A percentile compares a stretch with the other conserved stretches of the same genome.
These are phyloP conservation scores for Dendropsophus ebraccatus DNA, from an alignment of 2,113 vertebrate genomes.

Conservation along the genomic window DNA sequence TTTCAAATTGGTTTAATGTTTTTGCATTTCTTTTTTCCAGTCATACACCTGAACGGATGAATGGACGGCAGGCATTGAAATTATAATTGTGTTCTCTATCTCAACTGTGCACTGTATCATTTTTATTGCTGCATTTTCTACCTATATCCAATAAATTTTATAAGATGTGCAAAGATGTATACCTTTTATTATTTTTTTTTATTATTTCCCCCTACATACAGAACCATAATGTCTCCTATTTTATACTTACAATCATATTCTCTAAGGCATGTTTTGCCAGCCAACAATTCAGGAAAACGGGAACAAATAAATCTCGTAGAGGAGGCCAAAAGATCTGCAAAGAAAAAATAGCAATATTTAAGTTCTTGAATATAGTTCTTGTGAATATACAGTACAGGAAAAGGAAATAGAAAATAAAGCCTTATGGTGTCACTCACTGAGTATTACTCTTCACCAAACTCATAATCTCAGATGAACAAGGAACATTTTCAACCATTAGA, in stretches of 20 bases:
- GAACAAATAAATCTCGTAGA: conserved; percentile 82
- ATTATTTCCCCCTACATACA: too few relatives aligned
- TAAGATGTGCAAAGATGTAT: background rate
- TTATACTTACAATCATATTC: conserved; percentile 85
- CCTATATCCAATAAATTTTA: background rate
- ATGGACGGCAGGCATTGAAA: background rate
- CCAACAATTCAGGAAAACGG: conserved; percentile 88
- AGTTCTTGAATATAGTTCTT: background rate
- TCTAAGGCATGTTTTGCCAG: conserved; percentile 85
- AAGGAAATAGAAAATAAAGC: background rate
- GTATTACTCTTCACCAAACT: too few relatives aligned
- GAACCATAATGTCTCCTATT: background rate
- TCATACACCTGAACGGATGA: background rate
- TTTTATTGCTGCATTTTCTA: background rate
- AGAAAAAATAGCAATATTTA: background rate
- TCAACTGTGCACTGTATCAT: background rate
- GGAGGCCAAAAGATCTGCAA: conserved; percentile 82
- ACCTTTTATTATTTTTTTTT: too few relatives aligned
- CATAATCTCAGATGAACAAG: too few relatives aligned
- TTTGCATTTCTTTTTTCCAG: background rate
- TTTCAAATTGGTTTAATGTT: background rate
- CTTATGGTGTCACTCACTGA: too few relatives aligned
- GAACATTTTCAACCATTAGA: too few relatives aligned
- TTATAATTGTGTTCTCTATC: background rate
- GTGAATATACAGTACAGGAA: background rate